Percentiles rank a stretch among this genome's conserved stretches.
Evolutionary conservation across 2,797 vertebrate species (phyloP).

Genomic region (Allobates femoralis): DNA sequence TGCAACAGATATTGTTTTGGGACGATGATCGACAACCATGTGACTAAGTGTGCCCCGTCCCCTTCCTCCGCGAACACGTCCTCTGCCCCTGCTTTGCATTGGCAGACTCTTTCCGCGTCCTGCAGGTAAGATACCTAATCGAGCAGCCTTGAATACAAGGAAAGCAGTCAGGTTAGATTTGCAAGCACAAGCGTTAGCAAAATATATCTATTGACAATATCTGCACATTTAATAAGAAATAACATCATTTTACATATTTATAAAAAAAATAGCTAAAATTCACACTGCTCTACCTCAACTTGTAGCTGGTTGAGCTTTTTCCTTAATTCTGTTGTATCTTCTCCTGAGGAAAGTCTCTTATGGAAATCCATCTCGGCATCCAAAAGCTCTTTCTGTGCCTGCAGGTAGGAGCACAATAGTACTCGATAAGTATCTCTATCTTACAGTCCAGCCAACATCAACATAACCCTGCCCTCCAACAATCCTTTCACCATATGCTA

Average conservation of each 20-base stretch:
- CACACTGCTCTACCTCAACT: conserved; percentile 83
- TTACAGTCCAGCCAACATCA: too few relatives aligned
- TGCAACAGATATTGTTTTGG: conserved; percentile 85
- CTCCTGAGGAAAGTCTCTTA: conserved; percentile 92
- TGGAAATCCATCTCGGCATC: conserved; percentile 96
- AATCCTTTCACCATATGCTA: too few relatives aligned
- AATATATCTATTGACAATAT: not conserved
- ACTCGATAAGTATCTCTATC: too few relatives aligned
- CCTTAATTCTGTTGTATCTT: conserved; percentile 95
- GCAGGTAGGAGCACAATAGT: conserved; percentile 51
- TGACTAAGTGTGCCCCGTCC: conserved; percentile 83
- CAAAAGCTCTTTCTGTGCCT: conserved; percentile 96
- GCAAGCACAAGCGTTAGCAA: not conserved
- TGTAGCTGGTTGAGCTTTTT: conserved; percentile 92
- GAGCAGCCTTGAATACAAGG: conserved; percentile 81
- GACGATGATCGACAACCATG: conserved; percentile 95
- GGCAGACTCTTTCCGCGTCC: conserved; percentile 75
- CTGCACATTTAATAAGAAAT: too few relatives aligned
- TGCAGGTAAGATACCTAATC: conserved; percentile 86
- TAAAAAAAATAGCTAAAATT: not conserved
- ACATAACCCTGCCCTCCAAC: too few relatives aligned
- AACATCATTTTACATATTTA: too few relatives aligned
- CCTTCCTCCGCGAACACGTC: conserved; percentile 84
- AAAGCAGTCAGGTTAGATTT: not conserved
- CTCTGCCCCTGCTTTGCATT: conserved; percentile 79